These are phyloP conservation scores for Cirrhinus mrigala DNA, from an alignment of 2,797 vertebrate genomes.

Conservation along the genomic window DNA sequence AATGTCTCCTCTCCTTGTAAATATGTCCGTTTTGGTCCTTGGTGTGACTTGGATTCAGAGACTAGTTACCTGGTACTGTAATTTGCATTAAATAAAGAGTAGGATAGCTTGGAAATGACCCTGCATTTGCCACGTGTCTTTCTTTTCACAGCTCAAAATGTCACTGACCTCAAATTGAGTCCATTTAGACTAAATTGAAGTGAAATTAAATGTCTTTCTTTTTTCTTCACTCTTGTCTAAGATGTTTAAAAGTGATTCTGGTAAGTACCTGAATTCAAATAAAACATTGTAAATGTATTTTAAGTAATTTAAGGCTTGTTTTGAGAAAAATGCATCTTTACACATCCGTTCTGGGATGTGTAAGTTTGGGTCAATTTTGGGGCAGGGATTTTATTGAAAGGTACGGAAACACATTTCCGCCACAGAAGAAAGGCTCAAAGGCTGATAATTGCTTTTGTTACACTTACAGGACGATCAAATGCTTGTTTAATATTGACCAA, in stretches of 20 bases:
- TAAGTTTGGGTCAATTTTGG: not conserved
- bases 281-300: not conserved
- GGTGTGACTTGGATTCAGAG: constrained; percentile 91
- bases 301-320: not conserved
- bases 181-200: not conserved
- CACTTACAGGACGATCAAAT: no score
- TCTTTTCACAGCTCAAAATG: not conserved
- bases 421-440: no score
- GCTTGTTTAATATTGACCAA: no score
- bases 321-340: not conserved
- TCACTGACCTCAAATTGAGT: not conserved
- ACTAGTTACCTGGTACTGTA: constrained; percentile 99
- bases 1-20: constrained; percentile 96
- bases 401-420: no score
- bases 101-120: constrained; percentile 99
- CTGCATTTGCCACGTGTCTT: constrained; percentile 23
- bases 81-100: constrained; percentile 99
- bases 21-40: constrained; percentile 97
- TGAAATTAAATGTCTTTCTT: not conserved
- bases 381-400: no score
- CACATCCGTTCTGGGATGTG: no score
- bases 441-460: no score
- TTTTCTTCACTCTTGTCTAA: not conserved
- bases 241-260: not conserved
- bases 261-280: not conserved